Evolutionary conservation across 2,113 vertebrate genomes (phyloP).

Genomic region (Tyto alba): DNA sequence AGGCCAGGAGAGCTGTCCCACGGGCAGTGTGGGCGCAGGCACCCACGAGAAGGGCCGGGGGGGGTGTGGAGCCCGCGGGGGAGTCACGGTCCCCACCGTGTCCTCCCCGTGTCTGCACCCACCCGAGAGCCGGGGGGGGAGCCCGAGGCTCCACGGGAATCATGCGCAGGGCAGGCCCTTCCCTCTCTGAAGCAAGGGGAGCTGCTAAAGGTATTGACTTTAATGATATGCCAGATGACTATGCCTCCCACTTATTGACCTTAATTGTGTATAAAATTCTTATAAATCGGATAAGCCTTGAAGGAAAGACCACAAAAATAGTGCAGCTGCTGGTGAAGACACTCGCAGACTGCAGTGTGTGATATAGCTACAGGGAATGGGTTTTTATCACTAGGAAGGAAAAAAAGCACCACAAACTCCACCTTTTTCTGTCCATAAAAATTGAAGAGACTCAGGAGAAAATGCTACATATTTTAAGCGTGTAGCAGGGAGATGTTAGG

Average conservation of each 20-base stretch:
- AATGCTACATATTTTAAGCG: not conserved
- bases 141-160: not conserved
- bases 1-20: not conserved
- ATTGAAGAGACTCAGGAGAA: not conserved
- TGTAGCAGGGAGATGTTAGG: not conserved
- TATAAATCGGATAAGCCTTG: not conserved
- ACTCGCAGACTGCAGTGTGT: not conserved
- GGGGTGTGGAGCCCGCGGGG: not conserved
- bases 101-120: not conserved
- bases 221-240: too few species aligned
- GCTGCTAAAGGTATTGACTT: not conserved
- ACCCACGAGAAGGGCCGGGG: not conserved
- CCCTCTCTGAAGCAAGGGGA: not conserved
- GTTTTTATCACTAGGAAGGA: not conserved
- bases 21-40: not conserved
- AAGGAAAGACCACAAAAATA: not conserved
- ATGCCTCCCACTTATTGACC: not conserved
- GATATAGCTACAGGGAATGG: too few species aligned
- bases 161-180: not conserved
- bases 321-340: not conserved
- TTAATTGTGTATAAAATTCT: not conserved
- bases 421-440: not conserved
- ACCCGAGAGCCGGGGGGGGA: not conserved
- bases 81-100: too few species aligned
- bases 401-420: not conserved